Percentiles rank a stretch among this genome's conserved stretches.
These are phyloP conservation scores for Hemicordylus capensis DNA, from an alignment of 2,113 vertebrate species.

Conservation along the genomic window DNA sequence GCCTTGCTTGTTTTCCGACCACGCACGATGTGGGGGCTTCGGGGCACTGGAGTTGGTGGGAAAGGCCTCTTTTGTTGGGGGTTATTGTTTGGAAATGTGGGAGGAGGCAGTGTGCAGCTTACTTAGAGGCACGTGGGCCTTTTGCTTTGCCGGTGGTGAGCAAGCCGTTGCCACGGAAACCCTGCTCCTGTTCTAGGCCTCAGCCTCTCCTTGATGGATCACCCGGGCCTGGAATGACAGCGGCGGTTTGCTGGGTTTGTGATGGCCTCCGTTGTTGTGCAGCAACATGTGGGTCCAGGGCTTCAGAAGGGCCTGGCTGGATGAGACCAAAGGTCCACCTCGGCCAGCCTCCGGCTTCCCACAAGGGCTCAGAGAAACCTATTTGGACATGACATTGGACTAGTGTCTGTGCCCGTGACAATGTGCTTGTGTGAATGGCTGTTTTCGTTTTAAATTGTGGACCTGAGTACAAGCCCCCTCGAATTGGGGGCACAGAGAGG, in stretches of 20 bases:
- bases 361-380: too few relatives aligned
- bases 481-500: too few relatives aligned
- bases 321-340: too few relatives aligned
- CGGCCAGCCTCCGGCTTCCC: too few relatives aligned
- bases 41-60: too few relatives aligned
- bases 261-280: not conserved
- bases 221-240: too few relatives aligned
- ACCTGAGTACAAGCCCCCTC: too few relatives aligned
- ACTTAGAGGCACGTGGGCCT: not conserved
- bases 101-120: not conserved
- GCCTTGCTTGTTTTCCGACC: not conserved
- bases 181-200: not conserved
- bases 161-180: conserved; percentile 1
- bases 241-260: not conserved
- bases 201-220: not conserved
- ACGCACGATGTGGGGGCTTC: not conserved
- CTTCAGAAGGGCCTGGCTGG: not conserved
- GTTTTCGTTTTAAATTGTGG: too few relatives aligned
- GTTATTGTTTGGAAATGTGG: too few relatives aligned
- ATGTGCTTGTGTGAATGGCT: too few relatives aligned
- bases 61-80: not conserved
- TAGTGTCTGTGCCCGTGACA: too few relatives aligned
- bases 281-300: not conserved
- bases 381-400: too few relatives aligned
- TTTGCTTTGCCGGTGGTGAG: not conserved